These are phyloP conservation scores for Cydia amplana DNA, from an alignment of 1,140 invertebrate genomes.

Conservation along the genomic window DNA sequence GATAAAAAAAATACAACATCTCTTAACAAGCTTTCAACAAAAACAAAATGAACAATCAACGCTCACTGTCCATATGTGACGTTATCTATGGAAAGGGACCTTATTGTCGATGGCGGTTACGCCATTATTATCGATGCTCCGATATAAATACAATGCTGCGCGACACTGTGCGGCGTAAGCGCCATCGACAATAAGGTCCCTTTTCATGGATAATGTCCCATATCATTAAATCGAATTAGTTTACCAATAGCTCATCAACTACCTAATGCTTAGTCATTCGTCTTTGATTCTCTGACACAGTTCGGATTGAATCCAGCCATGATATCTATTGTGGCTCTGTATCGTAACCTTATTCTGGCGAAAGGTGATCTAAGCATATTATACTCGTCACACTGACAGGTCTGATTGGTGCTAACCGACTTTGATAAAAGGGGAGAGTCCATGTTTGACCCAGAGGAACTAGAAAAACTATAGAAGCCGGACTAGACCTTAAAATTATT, in stretches of 20 bases:
- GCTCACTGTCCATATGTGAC: background rate
- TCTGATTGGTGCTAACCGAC: background rate
- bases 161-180: no score
- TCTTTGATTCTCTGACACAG: conserved; percentile 2
- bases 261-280: background rate
- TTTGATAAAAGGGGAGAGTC: background rate
- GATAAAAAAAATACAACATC: no score
- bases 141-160: no score
- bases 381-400: background rate
- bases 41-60: no score
- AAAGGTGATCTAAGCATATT: conserved; percentile 7
- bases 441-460: background rate
- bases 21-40: no score
- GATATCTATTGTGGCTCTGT: background rate
- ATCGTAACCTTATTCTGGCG: conserved; percentile 2
- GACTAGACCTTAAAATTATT: no score
- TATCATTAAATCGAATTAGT: background rate
- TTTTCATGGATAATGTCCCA: no score
- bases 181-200: no score
- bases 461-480: no score
- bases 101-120: no score
- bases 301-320: background rate
- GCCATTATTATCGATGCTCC: no score
- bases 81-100: no score
- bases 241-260: background rate